Base-by-base conservation (phyloP, 2,113 vertebrate genomes). In the Trachemys scripta region DNA sequence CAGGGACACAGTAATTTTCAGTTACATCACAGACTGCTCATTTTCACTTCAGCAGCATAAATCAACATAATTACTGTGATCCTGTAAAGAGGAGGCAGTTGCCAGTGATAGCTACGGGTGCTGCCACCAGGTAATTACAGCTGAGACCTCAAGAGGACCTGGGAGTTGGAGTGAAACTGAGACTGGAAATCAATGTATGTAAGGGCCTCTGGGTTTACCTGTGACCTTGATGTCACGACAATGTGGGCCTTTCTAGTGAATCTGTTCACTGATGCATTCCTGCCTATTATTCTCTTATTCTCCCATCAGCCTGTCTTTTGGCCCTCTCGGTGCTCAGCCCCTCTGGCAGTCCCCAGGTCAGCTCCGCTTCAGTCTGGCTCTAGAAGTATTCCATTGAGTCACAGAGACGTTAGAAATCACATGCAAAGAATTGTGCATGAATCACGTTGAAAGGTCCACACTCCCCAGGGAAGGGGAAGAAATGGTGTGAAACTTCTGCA, bases 11-110 rank as follows among this genome's bases (percentile, higher is more conserved):
- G 85, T 96, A 94, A 94, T 87, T 90, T 92, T 79, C 54, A 85
- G 93, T 94, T 85, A 92, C 88, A 80, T 95, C 90, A 90, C 87
- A 95, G 94, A 95, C 92, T 96, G 96, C 89, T 96, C 87, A 94
- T 97, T 96, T 97, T 95, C 95, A 94, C 92, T 83, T 82, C 62
- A 87, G 89, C 54, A 45, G 84, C 95, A 92, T 93, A 93, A 93
- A 91, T 96, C 92, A 93, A 87, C 94, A 85, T 93, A 87, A 96
- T 95, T 25, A 94, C 89, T 76, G 20, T 38, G 56, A 95, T 90
- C 84, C 76, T 83, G 13, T 75, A 31, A 79, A 1, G 4, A 38
- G 84, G 65, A 84, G 75, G 85, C 86, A 79, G 85, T 86, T 91
- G 31, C 80, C 57, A 29, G 56, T 86, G 65, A 25, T 25, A n/a